These are phyloP conservation scores for Spongia lamella DNA, from an alignment of 37 sponge, comb jelly and placozoan species.

Conservation along the genomic window DNA sequence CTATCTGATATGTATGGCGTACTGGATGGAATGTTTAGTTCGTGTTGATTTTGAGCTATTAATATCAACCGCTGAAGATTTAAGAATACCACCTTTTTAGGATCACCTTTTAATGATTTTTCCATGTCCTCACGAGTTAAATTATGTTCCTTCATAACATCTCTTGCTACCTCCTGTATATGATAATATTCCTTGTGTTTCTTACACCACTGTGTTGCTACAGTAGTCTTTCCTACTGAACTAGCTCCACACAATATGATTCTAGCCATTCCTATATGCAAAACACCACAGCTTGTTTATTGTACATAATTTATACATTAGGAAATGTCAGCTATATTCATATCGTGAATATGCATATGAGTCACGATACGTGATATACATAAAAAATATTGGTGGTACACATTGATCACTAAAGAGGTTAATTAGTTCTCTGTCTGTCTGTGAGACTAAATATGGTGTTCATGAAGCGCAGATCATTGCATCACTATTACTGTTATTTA, in stretches of 20 bases:
- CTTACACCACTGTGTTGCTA: constrained; percentile 59
- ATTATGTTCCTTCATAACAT: constrained; percentile 43
- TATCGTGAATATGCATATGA: too few relatives aligned
- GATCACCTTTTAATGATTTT: constrained; percentile 25
- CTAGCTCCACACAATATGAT: constrained; percentile 80
- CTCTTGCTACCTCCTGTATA: constrained; percentile 61
- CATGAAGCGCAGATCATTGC: too few relatives aligned
- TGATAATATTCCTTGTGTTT: constrained; percentile 37
- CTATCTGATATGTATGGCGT: constrained; percentile 54
- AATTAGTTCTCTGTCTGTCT: too few relatives aligned
- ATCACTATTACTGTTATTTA: too few relatives aligned
- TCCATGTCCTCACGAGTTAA: constrained; percentile 39
- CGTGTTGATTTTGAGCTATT: constrained; percentile 57
- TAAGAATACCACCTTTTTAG: constrained; percentile 48
- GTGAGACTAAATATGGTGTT: too few relatives aligned
- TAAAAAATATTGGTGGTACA: too few relatives aligned
- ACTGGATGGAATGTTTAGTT: neutral
- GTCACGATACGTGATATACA: too few relatives aligned
- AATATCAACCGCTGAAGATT: constrained; percentile 52
- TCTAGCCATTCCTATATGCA: constrained; percentile 31
- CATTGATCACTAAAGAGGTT: too few relatives aligned
- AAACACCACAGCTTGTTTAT: too few relatives aligned
- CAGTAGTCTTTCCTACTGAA: constrained; percentile 75
- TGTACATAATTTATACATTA: too few relatives aligned
- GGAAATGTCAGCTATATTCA: too few relatives aligned